A percentile compares a stretch with the other conserved stretches of the same genome.
Conservation (phyloP, 2,888 invertebrate species). For the Eucriotettix oculatus region DNA sequence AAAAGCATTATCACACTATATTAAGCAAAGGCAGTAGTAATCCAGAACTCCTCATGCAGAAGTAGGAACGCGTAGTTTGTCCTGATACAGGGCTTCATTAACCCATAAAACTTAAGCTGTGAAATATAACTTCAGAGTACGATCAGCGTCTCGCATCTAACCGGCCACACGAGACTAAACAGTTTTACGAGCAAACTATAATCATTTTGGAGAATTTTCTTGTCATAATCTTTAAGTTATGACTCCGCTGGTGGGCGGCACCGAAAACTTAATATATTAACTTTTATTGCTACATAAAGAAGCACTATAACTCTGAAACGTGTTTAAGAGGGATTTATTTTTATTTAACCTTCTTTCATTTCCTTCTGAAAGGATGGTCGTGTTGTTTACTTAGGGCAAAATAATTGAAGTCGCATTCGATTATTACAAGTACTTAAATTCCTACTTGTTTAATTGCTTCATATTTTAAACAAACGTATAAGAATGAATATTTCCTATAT, state of each 20-base stretch:
- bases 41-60: no score
- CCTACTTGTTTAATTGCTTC: no score
- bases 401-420: no score
- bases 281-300: not conserved
- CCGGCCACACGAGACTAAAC: not conserved
- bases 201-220: not conserved
- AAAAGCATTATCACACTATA: no score
- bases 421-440: no score
- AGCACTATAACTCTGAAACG: not conserved
- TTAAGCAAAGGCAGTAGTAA: no score
- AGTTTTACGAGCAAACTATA: not conserved
- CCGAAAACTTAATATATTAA: not conserved
- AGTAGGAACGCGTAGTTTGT: no score
- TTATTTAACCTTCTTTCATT: not conserved
- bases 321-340: not conserved
- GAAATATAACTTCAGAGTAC: not conserved
- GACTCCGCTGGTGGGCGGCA: not conserved
- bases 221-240: not conserved
- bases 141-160: not conserved
- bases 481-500: no score
- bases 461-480: no score
- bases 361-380: not conserved
- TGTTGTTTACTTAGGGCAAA: no score
- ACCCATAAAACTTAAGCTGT: not conserved
- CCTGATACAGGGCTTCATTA: not conserved